Evolutionary conservation across 2,888 invertebrate species (phyloP).

Genomic region (Melanostoma scalare): DNA sequence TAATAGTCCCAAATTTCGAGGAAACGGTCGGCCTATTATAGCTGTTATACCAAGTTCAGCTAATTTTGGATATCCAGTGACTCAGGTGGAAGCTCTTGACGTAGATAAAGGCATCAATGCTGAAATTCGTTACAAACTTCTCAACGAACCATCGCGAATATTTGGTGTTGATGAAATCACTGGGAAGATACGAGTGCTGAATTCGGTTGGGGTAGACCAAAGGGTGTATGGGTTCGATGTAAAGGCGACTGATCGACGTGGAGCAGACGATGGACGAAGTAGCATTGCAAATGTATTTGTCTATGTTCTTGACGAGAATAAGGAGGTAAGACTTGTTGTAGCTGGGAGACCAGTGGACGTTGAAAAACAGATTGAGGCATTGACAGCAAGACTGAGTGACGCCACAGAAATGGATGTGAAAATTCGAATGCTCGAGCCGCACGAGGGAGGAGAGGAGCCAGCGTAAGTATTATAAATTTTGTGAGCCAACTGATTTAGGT

Average conservation of each 20-base stretch:
- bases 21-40: slow-evolving; percentile 89
- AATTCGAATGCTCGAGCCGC: slow-evolving; percentile 90
- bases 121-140: slow-evolving; percentile 90
- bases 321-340: slow-evolving; percentile 90
- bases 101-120: slow-evolving; percentile 89
- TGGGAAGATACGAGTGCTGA: slow-evolving; percentile 89
- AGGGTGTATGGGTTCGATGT: slow-evolving; percentile 93
- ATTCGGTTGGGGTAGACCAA: slow-evolving; percentile 88
- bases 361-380: slow-evolving; percentile 87
- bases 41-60: slow-evolving; percentile 92
- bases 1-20: slow-evolving; percentile 90
- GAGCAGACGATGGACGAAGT: slow-evolving; percentile 91
- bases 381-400: slow-evolving; percentile 87
- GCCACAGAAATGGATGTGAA: slow-evolving; percentile 91
- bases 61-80: slow-evolving; percentile 91
- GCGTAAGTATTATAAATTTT: slow-evolving; percentile 77
- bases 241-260: slow-evolving; percentile 91
- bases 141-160: slow-evolving; percentile 88
- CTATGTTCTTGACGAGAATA: slow-evolving; percentile 91
- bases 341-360: slow-evolving; percentile 90
- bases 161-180: slow-evolving; percentile 90
- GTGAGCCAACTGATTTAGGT: not conserved
- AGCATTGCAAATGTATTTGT: slow-evolving; percentile 94
- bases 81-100: slow-evolving; percentile 90
- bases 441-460: slow-evolving; percentile 83